Evolutionary conservation across 2,888 invertebrate species (phyloP).

Genomic region (Callyntrura sp.): DNA sequence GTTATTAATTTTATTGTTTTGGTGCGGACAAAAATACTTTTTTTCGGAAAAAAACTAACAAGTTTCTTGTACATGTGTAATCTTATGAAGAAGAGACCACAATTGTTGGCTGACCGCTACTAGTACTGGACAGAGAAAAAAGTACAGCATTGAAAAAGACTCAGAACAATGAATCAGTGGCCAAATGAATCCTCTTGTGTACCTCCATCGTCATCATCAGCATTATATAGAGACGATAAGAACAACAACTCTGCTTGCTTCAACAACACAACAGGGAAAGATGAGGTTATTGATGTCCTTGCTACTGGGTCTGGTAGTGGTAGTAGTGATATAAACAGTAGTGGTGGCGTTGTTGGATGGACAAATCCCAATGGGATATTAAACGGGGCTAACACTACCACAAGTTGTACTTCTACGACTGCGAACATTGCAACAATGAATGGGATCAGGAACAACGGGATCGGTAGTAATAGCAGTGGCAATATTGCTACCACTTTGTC

Average conservation of each 20-base stretch:
- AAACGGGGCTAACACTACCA: conserved; percentile 69
- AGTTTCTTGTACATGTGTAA: conserved; percentile 25
- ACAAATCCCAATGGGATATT: conserved; percentile 78
- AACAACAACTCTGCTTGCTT: conserved; percentile 74
- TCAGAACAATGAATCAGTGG: conserved; percentile 80
- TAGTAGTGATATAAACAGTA: conserved; percentile 39
- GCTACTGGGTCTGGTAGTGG: not conserved
- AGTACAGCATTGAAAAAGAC: conserved; percentile 31
- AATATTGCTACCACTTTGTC: conserved; percentile 42
- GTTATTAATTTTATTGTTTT: conserved; percentile 75
- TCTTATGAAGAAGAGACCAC: conserved; percentile 38
- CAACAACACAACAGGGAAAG: conserved; percentile 47
- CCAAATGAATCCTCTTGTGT: conserved; percentile 65
- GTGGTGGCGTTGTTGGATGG: conserved; percentile 70
- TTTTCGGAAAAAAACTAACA: conserved; percentile 58
- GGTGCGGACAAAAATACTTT: conserved; percentile 35
- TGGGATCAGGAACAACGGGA: conserved; percentile 72
- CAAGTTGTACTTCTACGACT: conserved; percentile 39
- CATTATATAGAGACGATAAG: conserved; percentile 74
- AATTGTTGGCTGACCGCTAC: conserved; percentile 8
- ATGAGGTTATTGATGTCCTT: conserved; percentile 75
- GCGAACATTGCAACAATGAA: conserved; percentile 65
- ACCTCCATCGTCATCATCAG: conserved; percentile 49
- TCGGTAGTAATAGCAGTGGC: conserved; percentile 48
- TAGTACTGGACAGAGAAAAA: conserved; percentile 35